phyloP scores from a whole-genome alignment of 2,888 invertebrate species.

The Drosophila maculinotata region DNA sequence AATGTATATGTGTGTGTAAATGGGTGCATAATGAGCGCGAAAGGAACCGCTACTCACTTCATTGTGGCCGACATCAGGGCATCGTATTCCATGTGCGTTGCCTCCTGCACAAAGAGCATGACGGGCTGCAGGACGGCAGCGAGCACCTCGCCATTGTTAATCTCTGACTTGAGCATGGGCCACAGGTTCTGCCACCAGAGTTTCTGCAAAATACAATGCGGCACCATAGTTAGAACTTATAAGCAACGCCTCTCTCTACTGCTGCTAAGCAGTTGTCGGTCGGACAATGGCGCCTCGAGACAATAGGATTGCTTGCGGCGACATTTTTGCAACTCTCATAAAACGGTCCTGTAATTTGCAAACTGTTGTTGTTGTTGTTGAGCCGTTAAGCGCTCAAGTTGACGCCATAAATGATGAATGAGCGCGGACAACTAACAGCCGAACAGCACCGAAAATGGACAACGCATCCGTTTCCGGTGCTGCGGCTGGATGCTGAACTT shows the following conservation, averaged over 20 bases:
- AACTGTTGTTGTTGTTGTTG: slow-evolving; percentile 54
- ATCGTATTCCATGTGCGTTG: slow-evolving; percentile 92
- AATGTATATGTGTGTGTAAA: not conserved
- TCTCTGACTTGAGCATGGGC: slow-evolving; percentile 94
- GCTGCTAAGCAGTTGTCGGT: slow-evolving; percentile 1
- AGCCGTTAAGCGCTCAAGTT: slow-evolving; percentile 64
- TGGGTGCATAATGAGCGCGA: slow-evolving; percentile 36
- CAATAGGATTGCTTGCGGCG: slow-evolving; percentile 32
- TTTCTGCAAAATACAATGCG: slow-evolving; percentile 89
- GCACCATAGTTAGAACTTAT: not conserved
- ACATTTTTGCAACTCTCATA: slow-evolving; percentile 59
- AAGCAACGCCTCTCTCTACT: not conserved
- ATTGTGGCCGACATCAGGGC: slow-evolving; percentile 92
- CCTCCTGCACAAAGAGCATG: slow-evolving; percentile 92
- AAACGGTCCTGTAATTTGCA: slow-evolving; percentile 66
- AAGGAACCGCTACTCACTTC: slow-evolving; percentile 88
- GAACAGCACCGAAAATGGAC: slow-evolving; percentile 23
- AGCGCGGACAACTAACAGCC: slow-evolving; percentile 14
- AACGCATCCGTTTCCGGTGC: slow-evolving; percentile 54
- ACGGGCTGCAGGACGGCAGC: slow-evolving; percentile 94
- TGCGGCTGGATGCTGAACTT: no score
- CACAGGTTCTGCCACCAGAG: slow-evolving; percentile 97
- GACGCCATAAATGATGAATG: slow-evolving; percentile 71
- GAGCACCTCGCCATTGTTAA: slow-evolving; percentile 93
- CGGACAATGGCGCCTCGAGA: slow-evolving; percentile 12